These are phyloP conservation scores for Mus pahari DNA, from an alignment of 2,113 vertebrate genomes.

Conservation along the genomic window DNA sequence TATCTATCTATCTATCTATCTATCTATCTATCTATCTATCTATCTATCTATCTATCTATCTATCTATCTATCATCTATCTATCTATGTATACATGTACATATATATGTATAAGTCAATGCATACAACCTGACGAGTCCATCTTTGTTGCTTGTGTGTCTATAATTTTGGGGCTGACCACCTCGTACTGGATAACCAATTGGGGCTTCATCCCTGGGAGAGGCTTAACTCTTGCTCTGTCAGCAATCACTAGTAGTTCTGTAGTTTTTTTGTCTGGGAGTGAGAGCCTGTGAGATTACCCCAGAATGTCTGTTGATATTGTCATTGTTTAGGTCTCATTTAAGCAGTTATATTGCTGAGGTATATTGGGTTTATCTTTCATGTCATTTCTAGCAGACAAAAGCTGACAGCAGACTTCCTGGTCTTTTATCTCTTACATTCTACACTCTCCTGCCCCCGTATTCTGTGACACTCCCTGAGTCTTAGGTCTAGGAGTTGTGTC, in stretches of 20 bases:
- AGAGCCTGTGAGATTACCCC: background rate
- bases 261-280: background rate
- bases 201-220: background rate
- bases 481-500: background rate
- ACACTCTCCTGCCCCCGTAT: background rate
- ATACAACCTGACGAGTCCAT: background rate
- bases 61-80: background rate
- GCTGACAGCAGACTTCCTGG: background rate
- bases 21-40: no score
- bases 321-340: background rate
- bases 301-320: background rate
- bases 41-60: no score
- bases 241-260: background rate
- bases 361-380: background rate
- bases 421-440: background rate
- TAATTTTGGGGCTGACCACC: background rate
- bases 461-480: background rate
- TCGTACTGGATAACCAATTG: background rate
- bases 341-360: background rate
- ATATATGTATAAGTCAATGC: background rate
- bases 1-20: no score
- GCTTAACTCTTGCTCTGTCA: background rate
- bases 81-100: background rate
- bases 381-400: background rate
- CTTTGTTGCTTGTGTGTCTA: background rate